Conservation (phyloP, 1,140 invertebrate species). For the Drosophila pallidifrons region DNA sequence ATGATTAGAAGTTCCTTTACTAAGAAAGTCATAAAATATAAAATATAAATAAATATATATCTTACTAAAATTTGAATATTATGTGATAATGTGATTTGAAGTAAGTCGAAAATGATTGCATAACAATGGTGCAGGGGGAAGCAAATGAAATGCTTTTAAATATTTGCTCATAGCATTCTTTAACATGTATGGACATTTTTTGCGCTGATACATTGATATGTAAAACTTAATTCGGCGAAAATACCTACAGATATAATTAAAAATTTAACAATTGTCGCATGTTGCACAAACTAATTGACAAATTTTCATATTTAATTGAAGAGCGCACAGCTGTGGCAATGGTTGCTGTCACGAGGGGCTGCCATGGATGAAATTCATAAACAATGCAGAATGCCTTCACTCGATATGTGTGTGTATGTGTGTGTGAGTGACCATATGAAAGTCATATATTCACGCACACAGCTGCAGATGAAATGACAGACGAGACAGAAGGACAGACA, state of each 20-base stretch:
- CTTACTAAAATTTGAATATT: too few relatives aligned
- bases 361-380: conserved; percentile 71
- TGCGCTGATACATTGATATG: neutral
- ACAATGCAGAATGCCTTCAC: conserved; percentile 57
- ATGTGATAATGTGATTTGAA: too few relatives aligned
- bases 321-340: conserved; percentile 69
- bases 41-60: too few relatives aligned
- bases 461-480: conserved; percentile 63
- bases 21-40: too few relatives aligned
- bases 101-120: too few relatives aligned
- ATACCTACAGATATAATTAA: conserved; percentile 68
- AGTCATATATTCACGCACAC: conserved; percentile 64
- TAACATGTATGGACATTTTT: neutral
- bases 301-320: conserved; percentile 84
- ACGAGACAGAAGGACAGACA: conserved; percentile 8
- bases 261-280: conserved; percentile 82
- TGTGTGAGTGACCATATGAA: conserved; percentile 32
- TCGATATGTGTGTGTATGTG: conserved; percentile 27
- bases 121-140: too few relatives aligned
- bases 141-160: neutral
- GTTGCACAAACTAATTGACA: conserved; percentile 83
- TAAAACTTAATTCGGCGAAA: conserved; percentile 51
- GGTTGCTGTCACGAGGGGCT: conserved; percentile 66
- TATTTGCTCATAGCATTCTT: neutral
- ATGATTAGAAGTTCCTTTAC: too few relatives aligned